Base-by-base conservation (phyloP, 1,140 invertebrate genomes). In the Atta colombica region DNA sequence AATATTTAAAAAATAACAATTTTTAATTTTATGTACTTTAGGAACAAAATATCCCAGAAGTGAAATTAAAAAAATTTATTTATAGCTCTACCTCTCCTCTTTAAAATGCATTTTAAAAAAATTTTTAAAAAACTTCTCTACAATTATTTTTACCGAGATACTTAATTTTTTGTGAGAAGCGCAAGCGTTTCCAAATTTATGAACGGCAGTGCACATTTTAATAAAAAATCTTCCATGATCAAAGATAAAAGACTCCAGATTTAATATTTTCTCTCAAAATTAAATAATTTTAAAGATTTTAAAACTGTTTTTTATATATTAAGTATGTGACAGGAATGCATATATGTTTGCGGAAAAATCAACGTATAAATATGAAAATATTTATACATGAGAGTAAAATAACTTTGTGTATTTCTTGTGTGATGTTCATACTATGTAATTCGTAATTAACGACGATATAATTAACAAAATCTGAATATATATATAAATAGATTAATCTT, bases 401-500 rank as follows among this genome's bases (percentile, higher is more conserved):
- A 77, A 3, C 25, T 51, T 28, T 25, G 14, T 74, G 28, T 61
- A 18, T 45, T 65, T 65, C 25, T 65, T 77, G 3, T 21, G 18
- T 21, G 16, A 80, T 0, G 21, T 68, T 68, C 3, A 49, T 49
- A 66, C 6, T 14, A 53, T 18, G 6, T 39, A 12, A 80, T 3
- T 61, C 14, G 2, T 49, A 82, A 82, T 74, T 81, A 81, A 71
- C 10, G 16, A 58, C 10, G 12, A 49, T 6, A 10, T 60, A 7
- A 60, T 60, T 82, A 82, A 60, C 14, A 7, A 69, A 45, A 16
- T 12, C 3, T 25, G 51, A 84, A 75, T 61, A 82, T 31, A 82
- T 31, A 72, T 18, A 6, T 74, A 61, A 7, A 4, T 16, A 82
- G 18, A 82, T 31, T 58, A 74, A 35, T 16, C 18, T 61, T 51